phyloP scores from a whole-genome alignment of 30 jellyfish, hydroid and myxozoan genomes.

The Rhopilema esculentum region DNA sequence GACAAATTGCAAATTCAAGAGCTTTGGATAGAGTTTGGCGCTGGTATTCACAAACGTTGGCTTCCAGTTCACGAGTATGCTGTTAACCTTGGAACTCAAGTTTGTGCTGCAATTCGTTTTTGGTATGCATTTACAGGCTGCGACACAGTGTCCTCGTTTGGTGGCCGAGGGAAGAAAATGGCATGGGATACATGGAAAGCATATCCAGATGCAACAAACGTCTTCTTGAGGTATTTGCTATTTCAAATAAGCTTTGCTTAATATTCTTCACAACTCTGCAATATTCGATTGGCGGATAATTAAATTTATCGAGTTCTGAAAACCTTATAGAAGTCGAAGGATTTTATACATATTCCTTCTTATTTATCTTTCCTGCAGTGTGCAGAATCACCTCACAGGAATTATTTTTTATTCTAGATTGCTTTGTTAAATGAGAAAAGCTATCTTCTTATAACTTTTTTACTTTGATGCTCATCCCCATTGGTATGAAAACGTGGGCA shows the following conservation, averaged over 20 bases:
- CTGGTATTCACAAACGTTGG: conserved; percentile 27
- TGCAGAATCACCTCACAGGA: conserved; percentile 35
- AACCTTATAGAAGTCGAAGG: background rate
- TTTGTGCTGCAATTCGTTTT: conserved; percentile 39
- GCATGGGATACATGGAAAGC: conserved; percentile 62
- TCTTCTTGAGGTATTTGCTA: conserved; percentile 46
- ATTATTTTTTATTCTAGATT: background rate
- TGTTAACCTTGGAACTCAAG: conserved; percentile 41
- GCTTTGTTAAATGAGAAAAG: conserved; percentile 40
- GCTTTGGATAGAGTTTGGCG: conserved; percentile 49
- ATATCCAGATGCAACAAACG: conserved; percentile 49
- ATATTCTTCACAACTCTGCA: conserved; percentile 15
- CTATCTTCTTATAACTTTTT: conserved; percentile 27
- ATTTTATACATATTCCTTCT: conserved; percentile 3
- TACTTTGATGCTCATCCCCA: background rate
- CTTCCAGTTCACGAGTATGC: conserved; percentile 51
- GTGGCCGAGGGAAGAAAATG: conserved; percentile 60
- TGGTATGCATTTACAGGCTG: conserved; percentile 44
- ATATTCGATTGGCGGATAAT: background rate
- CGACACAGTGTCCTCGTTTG: conserved; percentile 54
- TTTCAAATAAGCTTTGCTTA: background rate
- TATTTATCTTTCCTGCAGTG: conserved; percentile 26
- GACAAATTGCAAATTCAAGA: conserved; percentile 12
- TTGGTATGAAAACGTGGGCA: conserved; percentile 9
- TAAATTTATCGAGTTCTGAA: background rate